Evolutionary conservation across 2,113 vertebrate species (phyloP).

Genomic region (Syrrhaptes paradoxus): DNA sequence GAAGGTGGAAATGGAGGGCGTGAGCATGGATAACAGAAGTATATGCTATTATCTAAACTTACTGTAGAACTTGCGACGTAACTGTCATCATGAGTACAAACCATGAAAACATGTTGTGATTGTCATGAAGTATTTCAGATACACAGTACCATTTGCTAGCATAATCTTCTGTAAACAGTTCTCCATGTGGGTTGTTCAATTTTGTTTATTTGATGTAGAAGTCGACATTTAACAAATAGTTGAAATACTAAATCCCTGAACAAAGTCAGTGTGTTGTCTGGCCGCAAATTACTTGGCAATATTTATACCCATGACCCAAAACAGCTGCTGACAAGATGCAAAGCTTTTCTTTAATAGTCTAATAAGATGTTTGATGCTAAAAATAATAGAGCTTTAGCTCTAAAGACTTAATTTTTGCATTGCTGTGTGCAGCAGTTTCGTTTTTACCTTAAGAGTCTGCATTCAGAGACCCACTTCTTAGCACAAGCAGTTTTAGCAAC

Average conservation of each 20-base stretch:
- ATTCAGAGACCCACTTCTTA: not conserved
- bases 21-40: not conserved
- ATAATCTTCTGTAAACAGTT: not conserved
- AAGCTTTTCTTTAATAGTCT: not conserved
- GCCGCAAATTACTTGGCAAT: not conserved
- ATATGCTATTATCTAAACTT: not conserved
- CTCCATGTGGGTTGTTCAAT: not conserved
- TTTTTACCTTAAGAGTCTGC: not conserved
- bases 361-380: not conserved
- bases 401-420: not conserved
- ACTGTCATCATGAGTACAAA: not conserved
- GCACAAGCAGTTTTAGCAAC: not conserved
- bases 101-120: not conserved
- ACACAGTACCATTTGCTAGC: not conserved
- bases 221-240: not conserved
- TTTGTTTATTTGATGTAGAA: constrained; percentile 38
- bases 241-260: constrained; percentile 9
- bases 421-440: not conserved
- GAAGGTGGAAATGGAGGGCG: not conserved
- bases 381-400: not conserved
- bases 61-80: not conserved
- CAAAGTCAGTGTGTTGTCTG: not conserved
- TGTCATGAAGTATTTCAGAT: not conserved
- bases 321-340: not conserved
- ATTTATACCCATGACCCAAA: not conserved